Conservation (phyloP, 2,888 invertebrate genomes). For the Brachynemurus nebulosus region DNA sequence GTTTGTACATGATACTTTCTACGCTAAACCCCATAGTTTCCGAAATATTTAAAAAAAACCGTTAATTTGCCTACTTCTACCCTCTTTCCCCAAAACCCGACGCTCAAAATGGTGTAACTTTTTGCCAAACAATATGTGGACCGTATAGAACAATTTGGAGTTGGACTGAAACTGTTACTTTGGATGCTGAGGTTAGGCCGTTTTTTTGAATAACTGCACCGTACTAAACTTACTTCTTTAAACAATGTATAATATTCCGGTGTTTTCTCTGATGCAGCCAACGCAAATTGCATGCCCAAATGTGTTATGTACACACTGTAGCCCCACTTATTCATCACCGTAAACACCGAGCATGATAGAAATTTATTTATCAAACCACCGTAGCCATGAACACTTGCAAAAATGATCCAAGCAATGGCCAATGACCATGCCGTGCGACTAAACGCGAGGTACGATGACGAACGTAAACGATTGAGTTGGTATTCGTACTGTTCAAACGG, state of each 20-base stretch:
- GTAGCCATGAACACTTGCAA: slow-evolving; percentile 34
- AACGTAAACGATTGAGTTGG: slow-evolving; percentile 19
- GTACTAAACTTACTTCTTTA: neutral
- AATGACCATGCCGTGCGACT: slow-evolving; percentile 33
- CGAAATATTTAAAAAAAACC: no score
- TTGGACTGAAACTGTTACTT: no score
- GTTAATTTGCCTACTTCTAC: no score
- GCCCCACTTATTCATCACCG: neutral
- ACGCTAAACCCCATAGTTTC: no score
- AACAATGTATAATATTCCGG: neutral
- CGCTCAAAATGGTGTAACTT: neutral
- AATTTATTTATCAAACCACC: slow-evolving; percentile 29
- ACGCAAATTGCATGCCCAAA: neutral
- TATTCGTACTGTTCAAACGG: slow-evolving; percentile 10
- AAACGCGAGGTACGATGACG: slow-evolving; percentile 26
- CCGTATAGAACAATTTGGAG: no score
- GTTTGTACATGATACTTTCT: no score
- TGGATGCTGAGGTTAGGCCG: no score
- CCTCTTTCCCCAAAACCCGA: no score
- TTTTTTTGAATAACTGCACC: no score
- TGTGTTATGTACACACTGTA: neutral
- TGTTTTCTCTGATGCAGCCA: neutral
- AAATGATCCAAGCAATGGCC: slow-evolving; percentile 34
- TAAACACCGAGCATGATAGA: neutral
- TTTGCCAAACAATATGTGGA: neutral